Conservation (phyloP, 2,888 invertebrate species). For the Hanleya hanleyi region DNA sequence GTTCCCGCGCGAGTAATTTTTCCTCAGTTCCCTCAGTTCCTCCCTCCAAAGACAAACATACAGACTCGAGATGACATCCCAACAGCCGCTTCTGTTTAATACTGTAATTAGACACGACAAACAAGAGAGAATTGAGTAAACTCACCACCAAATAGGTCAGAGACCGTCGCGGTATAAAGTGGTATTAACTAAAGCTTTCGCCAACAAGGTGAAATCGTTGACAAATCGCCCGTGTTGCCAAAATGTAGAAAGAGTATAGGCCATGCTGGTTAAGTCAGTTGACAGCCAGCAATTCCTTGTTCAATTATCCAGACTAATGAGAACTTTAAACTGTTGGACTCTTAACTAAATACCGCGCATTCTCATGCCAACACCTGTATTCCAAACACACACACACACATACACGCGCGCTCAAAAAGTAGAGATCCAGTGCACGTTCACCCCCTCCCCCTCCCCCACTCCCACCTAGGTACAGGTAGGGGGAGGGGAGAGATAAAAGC, state of each 20-base stretch:
- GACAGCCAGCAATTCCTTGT: neutral
- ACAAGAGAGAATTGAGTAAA: neutral
- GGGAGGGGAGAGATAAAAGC: too few species aligned
- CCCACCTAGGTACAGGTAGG: too few species aligned
- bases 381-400: too few species aligned
- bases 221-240: too few species aligned
- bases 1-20: neutral
- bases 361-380: too few species aligned
- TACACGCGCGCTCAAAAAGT: too few species aligned
- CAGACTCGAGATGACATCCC: neutral
- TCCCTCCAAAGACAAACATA: neutral
- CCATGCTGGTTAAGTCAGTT: neutral
- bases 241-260: too few species aligned
- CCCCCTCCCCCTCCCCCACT: too few species aligned
- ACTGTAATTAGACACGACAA: neutral
- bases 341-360: too few species aligned
- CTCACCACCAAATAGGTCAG: conserved; percentile 4
- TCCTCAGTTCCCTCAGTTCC: neutral
- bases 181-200: neutral
- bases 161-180: neutral
- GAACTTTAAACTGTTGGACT: too few species aligned
- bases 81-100: neutral
- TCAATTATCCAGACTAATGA: too few species aligned
- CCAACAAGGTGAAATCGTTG: neutral
- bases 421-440: too few species aligned